Percentiles rank a stretch among this genome's conserved stretches.
Conservation (phyloP, 2,888 invertebrate genomes). For the Philopedon plagiatum region DNA sequence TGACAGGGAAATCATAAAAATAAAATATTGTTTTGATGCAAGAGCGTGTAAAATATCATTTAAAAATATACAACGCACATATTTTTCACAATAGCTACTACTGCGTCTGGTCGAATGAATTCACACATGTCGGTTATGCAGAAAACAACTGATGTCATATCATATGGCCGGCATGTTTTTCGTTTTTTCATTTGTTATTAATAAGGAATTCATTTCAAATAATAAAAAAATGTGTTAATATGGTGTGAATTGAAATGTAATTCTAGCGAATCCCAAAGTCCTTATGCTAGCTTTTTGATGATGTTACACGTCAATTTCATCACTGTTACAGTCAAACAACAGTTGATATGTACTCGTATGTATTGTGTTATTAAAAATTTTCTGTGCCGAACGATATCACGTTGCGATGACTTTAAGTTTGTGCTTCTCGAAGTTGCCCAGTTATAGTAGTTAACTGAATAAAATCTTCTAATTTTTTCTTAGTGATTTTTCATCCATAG, state of each 20-base stretch:
- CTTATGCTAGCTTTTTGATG: background rate
- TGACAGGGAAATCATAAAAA: background rate
- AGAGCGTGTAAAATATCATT: background rate
- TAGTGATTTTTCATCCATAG: too few species aligned
- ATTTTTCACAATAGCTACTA: constrained; percentile 2
- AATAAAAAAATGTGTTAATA: constrained; percentile 14
- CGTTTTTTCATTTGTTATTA: constrained; percentile 13
- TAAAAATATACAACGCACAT: background rate
- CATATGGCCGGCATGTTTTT: constrained; percentile 15
- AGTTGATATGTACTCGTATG: too few species aligned
- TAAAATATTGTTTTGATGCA: background rate
- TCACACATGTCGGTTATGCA: constrained; percentile 13
- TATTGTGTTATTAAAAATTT: too few species aligned
- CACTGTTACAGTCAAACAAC: background rate
- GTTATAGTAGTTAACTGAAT: too few species aligned
- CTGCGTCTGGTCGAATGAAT: constrained; percentile 3
- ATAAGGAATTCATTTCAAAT: constrained; percentile 13
- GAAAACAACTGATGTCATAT: constrained; percentile 23
- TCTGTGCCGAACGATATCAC: too few species aligned
- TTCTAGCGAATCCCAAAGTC: background rate
- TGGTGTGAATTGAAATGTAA: constrained; percentile 10
- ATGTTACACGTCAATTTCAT: background rate
- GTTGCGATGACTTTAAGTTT: too few species aligned
- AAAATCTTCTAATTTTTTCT: too few species aligned
- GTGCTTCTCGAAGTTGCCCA: too few species aligned